Conservation (phyloP, 1,140 invertebrate species). For the Pygmarrhopalites habei region DNA sequence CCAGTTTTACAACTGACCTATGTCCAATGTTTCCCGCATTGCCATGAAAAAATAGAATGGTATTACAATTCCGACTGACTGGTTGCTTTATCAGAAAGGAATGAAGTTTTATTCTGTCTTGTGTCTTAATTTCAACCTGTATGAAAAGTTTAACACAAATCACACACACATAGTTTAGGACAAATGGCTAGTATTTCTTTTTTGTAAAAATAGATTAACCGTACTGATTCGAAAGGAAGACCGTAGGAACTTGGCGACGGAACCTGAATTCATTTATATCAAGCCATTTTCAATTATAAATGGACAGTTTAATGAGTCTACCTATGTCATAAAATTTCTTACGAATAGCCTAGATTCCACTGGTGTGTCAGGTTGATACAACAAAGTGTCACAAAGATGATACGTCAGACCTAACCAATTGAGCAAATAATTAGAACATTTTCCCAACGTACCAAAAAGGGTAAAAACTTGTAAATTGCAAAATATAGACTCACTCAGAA, state of each 20-base stretch:
- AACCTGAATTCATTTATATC: no score
- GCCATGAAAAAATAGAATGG: constrained; percentile 85
- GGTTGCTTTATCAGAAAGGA: constrained; percentile 79
- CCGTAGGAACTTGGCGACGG: constrained; percentile 72
- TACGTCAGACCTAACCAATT: constrained; percentile 30
- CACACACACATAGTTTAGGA: no score
- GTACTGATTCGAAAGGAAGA: constrained; percentile 80
- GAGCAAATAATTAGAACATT: background rate
- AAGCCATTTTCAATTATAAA: no score
- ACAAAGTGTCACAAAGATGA: constrained; percentile 33
- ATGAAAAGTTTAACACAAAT: no score
- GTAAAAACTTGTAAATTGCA: background rate
- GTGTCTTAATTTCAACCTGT: constrained; percentile 64
- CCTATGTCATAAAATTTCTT: no score
- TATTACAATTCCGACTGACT: constrained; percentile 58
- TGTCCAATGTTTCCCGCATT: constrained; percentile 96
- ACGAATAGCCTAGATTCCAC: constrained; percentile 74
- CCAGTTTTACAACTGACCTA: constrained; percentile 51
- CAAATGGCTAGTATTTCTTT: no score
- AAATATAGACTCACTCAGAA: constrained; percentile 29
- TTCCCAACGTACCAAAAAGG: background rate
- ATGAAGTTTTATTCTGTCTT: constrained; percentile 74
- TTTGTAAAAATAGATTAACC: no score
- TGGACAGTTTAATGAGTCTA: no score
- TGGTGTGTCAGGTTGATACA: constrained; percentile 48